These are phyloP conservation scores for Heteractis magnifica DNA, from an alignment of 92 coral and sea anemone genomes.

Conservation along the genomic window DNA sequence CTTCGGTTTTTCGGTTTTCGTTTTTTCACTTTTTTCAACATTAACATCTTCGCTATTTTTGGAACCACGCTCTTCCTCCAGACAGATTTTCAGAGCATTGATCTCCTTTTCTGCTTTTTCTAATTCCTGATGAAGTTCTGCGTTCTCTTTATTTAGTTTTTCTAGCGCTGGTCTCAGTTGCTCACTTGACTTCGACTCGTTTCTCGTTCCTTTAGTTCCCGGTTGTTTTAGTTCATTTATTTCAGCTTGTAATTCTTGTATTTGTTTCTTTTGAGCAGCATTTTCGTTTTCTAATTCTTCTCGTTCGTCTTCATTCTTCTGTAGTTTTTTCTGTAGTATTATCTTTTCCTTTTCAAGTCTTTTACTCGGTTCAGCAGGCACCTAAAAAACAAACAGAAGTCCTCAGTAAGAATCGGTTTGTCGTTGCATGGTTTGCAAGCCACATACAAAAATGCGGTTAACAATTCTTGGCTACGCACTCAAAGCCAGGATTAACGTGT, in stretches of 20 bases:
- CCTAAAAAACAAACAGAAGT: background rate
- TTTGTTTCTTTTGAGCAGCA: slow-evolving; percentile 42
- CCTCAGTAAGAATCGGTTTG: no score
- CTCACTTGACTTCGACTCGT: slow-evolving; percentile 56
- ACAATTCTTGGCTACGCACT: no score
- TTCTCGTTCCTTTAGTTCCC: slow-evolving; percentile 16
- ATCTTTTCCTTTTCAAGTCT: slow-evolving; percentile 26
- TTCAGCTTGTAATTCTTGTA: slow-evolving; percentile 61
- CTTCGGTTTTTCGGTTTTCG: slow-evolving; percentile 55
- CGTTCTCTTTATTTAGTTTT: slow-evolving; percentile 86
- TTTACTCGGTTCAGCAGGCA: slow-evolving; percentile 4
- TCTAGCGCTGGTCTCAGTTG: slow-evolving; percentile 83
- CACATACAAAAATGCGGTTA: no score
- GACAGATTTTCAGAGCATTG: slow-evolving; percentile 46
- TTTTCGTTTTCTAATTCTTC: slow-evolving; percentile 54
- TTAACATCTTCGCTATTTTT: slow-evolving; percentile 10
- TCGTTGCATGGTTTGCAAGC: no score
- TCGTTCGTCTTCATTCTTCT: slow-evolving; percentile 39
- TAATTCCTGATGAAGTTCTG: slow-evolving; percentile 72
- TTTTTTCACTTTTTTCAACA: slow-evolving; percentile 6
- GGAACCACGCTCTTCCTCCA: slow-evolving; percentile 60
- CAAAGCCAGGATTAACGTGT: no score
- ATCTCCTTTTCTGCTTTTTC: slow-evolving; percentile 83
- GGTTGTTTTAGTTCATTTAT: slow-evolving; percentile 39
- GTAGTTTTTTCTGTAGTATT: slow-evolving; percentile 28